Percentiles rank a stretch among this genome's conserved stretches.
Conservation (phyloP, 2,888 invertebrate genomes). For the Epiperipatus broadwayi region DNA sequence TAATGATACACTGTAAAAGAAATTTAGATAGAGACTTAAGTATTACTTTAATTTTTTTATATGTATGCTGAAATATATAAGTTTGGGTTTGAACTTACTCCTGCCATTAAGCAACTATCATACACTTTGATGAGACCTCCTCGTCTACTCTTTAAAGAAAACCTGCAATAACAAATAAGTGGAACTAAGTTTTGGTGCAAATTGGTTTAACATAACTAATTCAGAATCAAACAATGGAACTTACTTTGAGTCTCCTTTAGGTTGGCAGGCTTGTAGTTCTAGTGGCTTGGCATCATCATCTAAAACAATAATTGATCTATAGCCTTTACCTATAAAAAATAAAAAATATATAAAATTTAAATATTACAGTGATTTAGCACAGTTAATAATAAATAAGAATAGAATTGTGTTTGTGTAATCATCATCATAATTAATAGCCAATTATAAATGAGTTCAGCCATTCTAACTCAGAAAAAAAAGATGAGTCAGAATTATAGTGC, state of each 20-base stretch:
- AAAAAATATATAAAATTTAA: background rate
- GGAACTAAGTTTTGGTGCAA: background rate
- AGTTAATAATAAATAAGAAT: too few relatives aligned
- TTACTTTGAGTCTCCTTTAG: constrained; percentile 67
- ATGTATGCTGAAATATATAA: too few relatives aligned
- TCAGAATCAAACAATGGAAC: too few relatives aligned
- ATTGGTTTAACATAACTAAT: background rate
- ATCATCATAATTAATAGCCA: too few relatives aligned
- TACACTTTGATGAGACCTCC: constrained; percentile 81
- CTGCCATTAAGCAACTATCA: constrained; percentile 72
- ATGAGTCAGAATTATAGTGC: too few relatives aligned
- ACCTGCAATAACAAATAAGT: constrained; percentile 27
- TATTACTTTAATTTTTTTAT: too few relatives aligned
- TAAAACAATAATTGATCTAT: constrained; percentile 51
- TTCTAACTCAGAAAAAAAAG: too few relatives aligned
- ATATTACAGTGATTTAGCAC: too few relatives aligned
- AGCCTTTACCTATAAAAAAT: constrained; percentile 1
- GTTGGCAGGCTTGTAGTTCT: constrained; percentile 78
- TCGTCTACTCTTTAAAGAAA: constrained; percentile 64
- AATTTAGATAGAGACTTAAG: too few relatives aligned
- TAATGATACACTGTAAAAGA: too few relatives aligned
- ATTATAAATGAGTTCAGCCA: too few relatives aligned
- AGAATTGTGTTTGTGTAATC: too few relatives aligned
- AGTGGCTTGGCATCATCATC: constrained; percentile 77
- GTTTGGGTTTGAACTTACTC: constrained; percentile 35